A percentile compares a stretch with the other conserved stretches of the same genome.
Evolutionary conservation across 2,113 vertebrate species (phyloP).

Genomic region (Ovis canadensis): DNA sequence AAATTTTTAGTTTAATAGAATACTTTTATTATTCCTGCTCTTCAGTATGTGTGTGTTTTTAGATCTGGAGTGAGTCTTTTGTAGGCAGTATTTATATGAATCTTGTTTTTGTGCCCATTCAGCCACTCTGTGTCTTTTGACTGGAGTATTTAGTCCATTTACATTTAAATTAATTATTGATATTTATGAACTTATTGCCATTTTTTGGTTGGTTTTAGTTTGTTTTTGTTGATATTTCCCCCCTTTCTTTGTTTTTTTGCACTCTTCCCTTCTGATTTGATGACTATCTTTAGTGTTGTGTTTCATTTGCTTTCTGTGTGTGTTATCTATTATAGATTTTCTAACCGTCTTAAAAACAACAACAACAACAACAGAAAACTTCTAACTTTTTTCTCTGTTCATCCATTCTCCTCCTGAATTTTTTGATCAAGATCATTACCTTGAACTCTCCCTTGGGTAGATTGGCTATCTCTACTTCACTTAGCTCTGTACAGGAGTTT

Average conservation of each 20-base stretch:
- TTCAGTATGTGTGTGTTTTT: neutral
- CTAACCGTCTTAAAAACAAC: neutral
- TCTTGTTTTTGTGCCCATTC: neutral
- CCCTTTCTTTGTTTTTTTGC: neutral
- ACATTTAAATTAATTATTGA: neutral
- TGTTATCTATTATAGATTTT: neutral
- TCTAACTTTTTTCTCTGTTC: neutral
- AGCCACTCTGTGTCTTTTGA: neutral
- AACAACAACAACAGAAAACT: neutral
- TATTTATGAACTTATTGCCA: neutral
- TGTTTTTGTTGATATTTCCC: neutral
- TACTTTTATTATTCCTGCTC: neutral
- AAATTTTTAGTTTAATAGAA: neutral
- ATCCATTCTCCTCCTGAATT: neutral
- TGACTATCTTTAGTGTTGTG: neutral
- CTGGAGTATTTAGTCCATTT: neutral
- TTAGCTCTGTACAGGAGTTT: accelerated
- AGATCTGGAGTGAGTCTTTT: neutral
- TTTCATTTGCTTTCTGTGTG: neutral
- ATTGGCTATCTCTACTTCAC: neutral
- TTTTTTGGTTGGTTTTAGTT: neutral
- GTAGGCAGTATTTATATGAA: neutral
- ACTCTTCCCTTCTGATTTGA: neutral
- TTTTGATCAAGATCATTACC: neutral
- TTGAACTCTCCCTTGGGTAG: neutral